These are phyloP conservation scores for Cydia pomonella DNA, from an alignment of 1,140 invertebrate genomes.

Conservation along the genomic window DNA sequence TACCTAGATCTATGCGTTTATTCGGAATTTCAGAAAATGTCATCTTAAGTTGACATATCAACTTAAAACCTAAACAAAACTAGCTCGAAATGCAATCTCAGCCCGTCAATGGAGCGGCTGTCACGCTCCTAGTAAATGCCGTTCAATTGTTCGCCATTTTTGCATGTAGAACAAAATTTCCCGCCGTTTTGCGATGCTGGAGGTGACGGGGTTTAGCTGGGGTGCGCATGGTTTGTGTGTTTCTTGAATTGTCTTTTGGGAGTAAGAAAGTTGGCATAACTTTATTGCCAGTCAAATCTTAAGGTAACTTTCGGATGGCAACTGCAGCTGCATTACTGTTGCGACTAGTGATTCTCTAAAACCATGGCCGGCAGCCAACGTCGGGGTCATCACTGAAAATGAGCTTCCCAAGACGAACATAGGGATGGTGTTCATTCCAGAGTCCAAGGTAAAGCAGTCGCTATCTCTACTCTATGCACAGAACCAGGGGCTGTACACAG, in stretches of 20 bases:
- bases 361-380: too few relatives aligned
- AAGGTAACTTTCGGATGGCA: too few relatives aligned
- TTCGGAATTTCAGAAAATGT: not conserved
- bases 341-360: too few relatives aligned
- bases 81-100: not conserved
- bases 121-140: slow-evolving; percentile 43
- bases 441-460: too few relatives aligned
- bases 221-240: slow-evolving; percentile 46
- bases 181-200: slow-evolving; percentile 62
- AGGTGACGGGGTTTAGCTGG: slow-evolving; percentile 64
- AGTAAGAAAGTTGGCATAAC: not conserved
- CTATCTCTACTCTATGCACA: too few relatives aligned
- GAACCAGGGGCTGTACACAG: too few relatives aligned
- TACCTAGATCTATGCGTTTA: too few relatives aligned
- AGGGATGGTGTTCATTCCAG: too few relatives aligned
- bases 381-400: too few relatives aligned
- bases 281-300: too few relatives aligned
- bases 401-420: too few relatives aligned
- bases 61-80: not conserved
- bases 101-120: slow-evolving; percentile 48
- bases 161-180: slow-evolving; percentile 76
- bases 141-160: slow-evolving; percentile 65
- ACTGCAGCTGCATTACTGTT: too few relatives aligned
- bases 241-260: not conserved
- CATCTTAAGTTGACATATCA: not conserved